These are phyloP conservation scores for Helicolenus hilgendorfi DNA, from an alignment of 2,797 vertebrate genomes.

Conservation along the genomic window DNA sequence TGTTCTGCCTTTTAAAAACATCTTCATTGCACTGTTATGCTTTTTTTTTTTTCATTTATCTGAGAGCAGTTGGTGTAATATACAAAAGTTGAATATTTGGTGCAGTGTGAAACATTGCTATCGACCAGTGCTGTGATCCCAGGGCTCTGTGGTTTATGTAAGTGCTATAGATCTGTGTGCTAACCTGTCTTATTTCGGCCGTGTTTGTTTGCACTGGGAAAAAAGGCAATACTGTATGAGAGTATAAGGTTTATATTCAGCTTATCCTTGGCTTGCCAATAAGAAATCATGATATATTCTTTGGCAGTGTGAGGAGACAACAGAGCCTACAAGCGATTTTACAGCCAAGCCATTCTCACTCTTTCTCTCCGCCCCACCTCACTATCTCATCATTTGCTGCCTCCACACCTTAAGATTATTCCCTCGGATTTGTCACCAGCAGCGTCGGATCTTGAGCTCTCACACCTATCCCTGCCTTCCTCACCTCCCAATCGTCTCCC, in stretches of 20 bases:
- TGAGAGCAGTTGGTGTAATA: neutral
- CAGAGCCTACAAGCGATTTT: conserved; percentile 43
- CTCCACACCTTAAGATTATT: conserved; percentile 69
- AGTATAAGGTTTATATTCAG: conserved; percentile 39
- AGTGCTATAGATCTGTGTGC: conserved; percentile 37
- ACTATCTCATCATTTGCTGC: conserved; percentile 61
- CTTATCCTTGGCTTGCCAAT: conserved; percentile 6
- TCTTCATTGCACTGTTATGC: neutral
- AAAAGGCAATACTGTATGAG: conserved; percentile 36
- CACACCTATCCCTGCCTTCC: neutral
- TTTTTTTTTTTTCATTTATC: neutral
- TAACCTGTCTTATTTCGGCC: conserved; percentile 24
- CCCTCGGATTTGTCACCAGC: conserved; percentile 52
- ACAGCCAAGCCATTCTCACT: conserved; percentile 20
- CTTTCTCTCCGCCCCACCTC: neutral
- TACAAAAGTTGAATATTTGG: conserved; percentile 15
- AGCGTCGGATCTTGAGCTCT: conserved; percentile 23
- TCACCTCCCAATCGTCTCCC: neutral
- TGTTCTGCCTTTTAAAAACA: neutral
- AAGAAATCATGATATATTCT: conserved; percentile 52
- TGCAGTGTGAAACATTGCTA: neutral
- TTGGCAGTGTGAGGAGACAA: conserved; percentile 27
- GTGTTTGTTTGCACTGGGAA: conserved; percentile 27
- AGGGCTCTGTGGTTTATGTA: conserved; percentile 30
- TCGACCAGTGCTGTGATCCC: conserved; percentile 7